These are phyloP conservation scores for Meandrusa payeni DNA, from an alignment of 2,888 invertebrate species.

Conservation along the genomic window DNA sequence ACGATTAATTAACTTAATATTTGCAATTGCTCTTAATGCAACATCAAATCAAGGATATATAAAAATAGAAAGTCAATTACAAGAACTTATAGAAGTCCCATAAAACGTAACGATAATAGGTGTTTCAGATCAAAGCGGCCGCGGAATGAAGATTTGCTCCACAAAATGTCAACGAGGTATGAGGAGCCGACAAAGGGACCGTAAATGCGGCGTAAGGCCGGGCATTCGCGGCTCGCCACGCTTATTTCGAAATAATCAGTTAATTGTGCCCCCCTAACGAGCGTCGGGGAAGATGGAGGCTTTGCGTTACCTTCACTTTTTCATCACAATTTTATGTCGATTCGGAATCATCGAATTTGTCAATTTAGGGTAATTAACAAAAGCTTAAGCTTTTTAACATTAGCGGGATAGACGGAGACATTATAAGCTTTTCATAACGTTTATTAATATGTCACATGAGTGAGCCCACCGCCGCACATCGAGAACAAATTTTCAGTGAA, in stretches of 20 bases:
- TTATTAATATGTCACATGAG: too few species aligned
- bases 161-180: conserved; percentile 73
- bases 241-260: conserved; percentile 63
- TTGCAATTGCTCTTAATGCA: not conserved
- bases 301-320: conserved; percentile 27
- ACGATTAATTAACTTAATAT: too few species aligned
- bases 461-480: too few species aligned
- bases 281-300: conserved; percentile 35
- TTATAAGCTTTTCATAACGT: too few species aligned
- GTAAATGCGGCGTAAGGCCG: conserved; percentile 39
- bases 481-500: too few species aligned
- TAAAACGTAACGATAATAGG: conserved; percentile 69
- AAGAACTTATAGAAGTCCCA: conserved; percentile 46
- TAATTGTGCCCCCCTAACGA: conserved; percentile 64
- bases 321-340: conserved; percentile 2
- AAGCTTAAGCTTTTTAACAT: too few species aligned
- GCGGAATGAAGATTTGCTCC: conserved; percentile 77
- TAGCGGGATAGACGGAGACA: too few species aligned
- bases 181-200: conserved; percentile 61
- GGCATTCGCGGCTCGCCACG: conserved; percentile 55
- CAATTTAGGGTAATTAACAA: too few species aligned
- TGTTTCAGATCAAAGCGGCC: conserved; percentile 63
- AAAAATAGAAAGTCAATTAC: conserved; percentile 34
- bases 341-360: too few species aligned
- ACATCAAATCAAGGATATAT: not conserved